These are phyloP conservation scores for Dicranocentrus wangi DNA, from an alignment of 2,888 invertebrate genomes.

Conservation along the genomic window DNA sequence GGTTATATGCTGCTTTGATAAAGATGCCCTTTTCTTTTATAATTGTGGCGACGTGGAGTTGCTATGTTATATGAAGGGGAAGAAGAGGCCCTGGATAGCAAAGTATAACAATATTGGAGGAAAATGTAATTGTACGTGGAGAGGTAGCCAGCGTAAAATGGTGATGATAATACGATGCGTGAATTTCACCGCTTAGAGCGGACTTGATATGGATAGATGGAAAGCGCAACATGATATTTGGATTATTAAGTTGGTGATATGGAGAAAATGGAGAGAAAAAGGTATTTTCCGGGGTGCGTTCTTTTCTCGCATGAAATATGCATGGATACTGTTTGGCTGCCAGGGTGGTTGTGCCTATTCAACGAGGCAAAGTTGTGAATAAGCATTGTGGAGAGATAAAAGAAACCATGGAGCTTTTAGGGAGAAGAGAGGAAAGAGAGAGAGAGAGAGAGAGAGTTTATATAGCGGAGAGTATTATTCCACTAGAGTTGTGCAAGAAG, in stretches of 20 bases:
- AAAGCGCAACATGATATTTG: slow-evolving; percentile 39
- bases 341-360: slow-evolving; percentile 4
- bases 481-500: too few relatives aligned
- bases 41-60: too few relatives aligned
- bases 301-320: slow-evolving; percentile 44
- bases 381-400: slow-evolving; percentile 19
- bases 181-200: slow-evolving; percentile 42
- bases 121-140: neutral
- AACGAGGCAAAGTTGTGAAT: slow-evolving; percentile 17
- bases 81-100: too few relatives aligned
- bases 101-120: too few relatives aligned
- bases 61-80: too few relatives aligned
- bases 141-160: neutral
- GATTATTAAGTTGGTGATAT: slow-evolving; percentile 37
- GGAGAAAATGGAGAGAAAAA: neutral
- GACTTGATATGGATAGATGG: slow-evolving; percentile 12
- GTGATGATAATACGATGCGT: slow-evolving; percentile 27
- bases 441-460: neutral
- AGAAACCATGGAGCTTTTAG: slow-evolving; percentile 30
- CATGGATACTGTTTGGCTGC: slow-evolving; percentile 9
- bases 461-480: neutral
- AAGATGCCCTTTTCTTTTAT: too few relatives aligned
- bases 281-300: neutral
- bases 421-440: slow-evolving; percentile 28
- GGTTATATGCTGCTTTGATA: neutral